Conservation (phyloP, 2,888 invertebrate genomes). For the Therioaphis trifolii region DNA sequence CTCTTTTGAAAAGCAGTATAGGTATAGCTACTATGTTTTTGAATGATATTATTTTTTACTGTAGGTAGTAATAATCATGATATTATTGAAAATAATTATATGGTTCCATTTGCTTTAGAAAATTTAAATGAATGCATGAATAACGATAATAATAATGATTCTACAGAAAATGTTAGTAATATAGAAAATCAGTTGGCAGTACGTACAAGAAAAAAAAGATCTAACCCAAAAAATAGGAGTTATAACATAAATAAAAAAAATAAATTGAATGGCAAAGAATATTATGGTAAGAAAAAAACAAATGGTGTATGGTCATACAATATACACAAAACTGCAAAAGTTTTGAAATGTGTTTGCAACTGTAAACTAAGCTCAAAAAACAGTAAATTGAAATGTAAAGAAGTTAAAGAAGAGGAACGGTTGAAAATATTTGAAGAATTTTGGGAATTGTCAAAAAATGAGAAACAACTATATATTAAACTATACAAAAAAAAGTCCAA, state of each 20-base stretch:
- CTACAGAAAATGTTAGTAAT: no score
- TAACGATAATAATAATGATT: neutral
- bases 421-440: neutral
- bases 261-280: neutral
- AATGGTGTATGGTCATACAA: neutral
- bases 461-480: no score
- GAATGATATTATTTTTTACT: no score
- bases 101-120: neutral
- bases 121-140: neutral
- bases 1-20: no score
- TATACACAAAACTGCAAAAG: neutral
- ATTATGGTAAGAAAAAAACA: neutral
- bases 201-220: slow-evolving; percentile 16
- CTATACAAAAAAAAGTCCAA: neutral
- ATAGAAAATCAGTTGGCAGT: neutral
- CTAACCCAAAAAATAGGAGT: neutral
- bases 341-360: neutral
- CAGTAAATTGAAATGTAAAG: neutral
- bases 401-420: neutral
- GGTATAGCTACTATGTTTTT: no score
- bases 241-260: neutral
- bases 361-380: neutral
- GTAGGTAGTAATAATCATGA: neutral
- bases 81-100: neutral
- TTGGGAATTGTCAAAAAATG: slow-evolving; percentile 1